Percentiles rank a stretch among this genome's conserved stretches.
Conservation (phyloP, 2,113 vertebrate species). For the Oenanthe melanoleuca region DNA sequence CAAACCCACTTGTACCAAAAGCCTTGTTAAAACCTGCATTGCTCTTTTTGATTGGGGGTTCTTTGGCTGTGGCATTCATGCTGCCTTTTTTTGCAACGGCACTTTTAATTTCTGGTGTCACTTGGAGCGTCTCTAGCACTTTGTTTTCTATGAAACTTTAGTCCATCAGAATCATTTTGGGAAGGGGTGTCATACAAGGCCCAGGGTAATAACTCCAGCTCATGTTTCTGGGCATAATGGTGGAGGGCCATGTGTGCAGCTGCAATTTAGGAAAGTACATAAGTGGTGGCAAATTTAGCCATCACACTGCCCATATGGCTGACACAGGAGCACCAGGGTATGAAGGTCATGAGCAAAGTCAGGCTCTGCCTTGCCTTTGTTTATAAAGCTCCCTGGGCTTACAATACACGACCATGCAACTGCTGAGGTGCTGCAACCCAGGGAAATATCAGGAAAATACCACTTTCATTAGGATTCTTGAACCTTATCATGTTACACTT, state of each 20-base stretch:
- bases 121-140: not conserved
- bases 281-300: slow-evolving; percentile 53
- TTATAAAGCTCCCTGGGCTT: slow-evolving; percentile 59
- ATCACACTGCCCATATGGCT: slow-evolving; percentile 43
- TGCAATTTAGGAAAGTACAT: not conserved
- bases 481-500: slow-evolving; percentile 81
- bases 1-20: not conserved
- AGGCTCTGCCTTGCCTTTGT: slow-evolving; percentile 50
- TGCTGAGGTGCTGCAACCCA: slow-evolving; percentile 34
- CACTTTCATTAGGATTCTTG: slow-evolving; percentile 74
- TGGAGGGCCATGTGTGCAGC: not conserved
- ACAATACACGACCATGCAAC: slow-evolving; percentile 44
- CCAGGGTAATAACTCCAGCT: not conserved
- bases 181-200: not conserved
- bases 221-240: not conserved
- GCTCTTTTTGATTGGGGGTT: accelerated
- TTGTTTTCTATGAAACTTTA: not conserved
- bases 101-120: not conserved
- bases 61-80: not conserved
- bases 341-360: slow-evolving; percentile 75
- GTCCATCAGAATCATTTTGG: not conserved
- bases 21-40: not conserved
- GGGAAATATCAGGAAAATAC: slow-evolving; percentile 70
- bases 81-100: not conserved
- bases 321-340: slow-evolving; percentile 63